Conservation (phyloP, 1,140 invertebrate genomes). For the Drosophila cardini region DNA sequence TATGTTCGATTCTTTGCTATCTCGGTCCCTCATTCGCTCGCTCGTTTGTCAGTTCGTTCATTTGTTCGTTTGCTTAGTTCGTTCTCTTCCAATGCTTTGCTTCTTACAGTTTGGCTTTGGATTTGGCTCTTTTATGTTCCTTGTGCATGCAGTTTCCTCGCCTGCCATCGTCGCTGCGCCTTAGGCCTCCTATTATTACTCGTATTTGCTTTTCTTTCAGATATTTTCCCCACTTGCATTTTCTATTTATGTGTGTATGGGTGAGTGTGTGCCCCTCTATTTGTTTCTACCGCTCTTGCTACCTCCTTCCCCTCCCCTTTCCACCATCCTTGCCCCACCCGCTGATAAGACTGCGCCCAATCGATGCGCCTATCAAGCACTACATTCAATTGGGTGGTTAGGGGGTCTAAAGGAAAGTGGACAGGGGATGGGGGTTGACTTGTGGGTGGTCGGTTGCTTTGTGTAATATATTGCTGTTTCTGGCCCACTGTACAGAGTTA, state of each 20-base stretch:
- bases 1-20: constrained; percentile 20
- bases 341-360: constrained; percentile 34
- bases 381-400: neutral
- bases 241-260: constrained; percentile 61
- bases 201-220: constrained; percentile 35
- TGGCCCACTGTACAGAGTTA: constrained; percentile 11
- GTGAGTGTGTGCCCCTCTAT: no score
- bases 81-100: no score
- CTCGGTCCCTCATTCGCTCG: constrained; percentile 11
- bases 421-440: neutral
- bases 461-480: neutral
- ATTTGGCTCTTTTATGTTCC: constrained; percentile 38
- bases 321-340: neutral
- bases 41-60: constrained; percentile 4
- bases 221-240: constrained; percentile 59
- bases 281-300: no score
- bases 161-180: neutral
- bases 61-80: constrained; percentile 1
- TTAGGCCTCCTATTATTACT: constrained; percentile 11
- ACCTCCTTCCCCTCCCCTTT: neutral
- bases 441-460: constrained; percentile 1
- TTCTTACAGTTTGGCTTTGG: constrained; percentile 49
- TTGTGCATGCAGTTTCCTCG: constrained; percentile 19
- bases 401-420: neutral
- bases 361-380: constrained; percentile 20